Evolutionary conservation across 2,888 invertebrate species (phyloP), one percentile per base, ranked within the genome.

Genomic region (Gisinianus flammeolus): DNA sequence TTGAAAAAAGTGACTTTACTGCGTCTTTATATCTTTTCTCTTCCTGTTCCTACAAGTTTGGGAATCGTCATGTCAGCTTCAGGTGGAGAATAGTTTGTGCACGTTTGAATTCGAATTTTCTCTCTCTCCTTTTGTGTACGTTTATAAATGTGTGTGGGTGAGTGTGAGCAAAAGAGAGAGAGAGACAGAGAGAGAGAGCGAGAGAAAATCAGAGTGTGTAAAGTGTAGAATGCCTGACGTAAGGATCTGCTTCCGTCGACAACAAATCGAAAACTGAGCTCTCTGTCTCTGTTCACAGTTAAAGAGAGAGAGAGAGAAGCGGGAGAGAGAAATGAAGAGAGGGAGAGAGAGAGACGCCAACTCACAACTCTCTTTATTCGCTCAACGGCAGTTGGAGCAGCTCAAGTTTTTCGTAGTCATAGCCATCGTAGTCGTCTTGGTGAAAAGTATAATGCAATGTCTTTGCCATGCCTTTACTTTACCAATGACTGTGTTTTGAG

Each of bases 231-330:
- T 44, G 44, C 44, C 6, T 44, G 44, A 44, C 44, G 44, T 44
- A 26, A 12, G 26, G 62, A 26, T 62, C 62, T 26, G 62, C 62
- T 62, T 62, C 28, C 62, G 26, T 62, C 62, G 62, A 62, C 62
- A 62, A 62, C 62, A 62, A 26, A 62, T 62, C 62, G 62, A 62
- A 62, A 62, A 62, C 62, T 62, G 62, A 62, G 62, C 62, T 28
- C 26, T 26, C 44, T 19, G 19, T 16, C 2, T 16, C 44, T 6
- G 16, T 44, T 12, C 44, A 44, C 44, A 2, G 44, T 16, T 44
- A 6, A 44, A 44, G 44, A 44, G 44, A 44, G 19, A 44, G 44
- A 44, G 6, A 44, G 44, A 44, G 44, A 44, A 35, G 35, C 62
- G 22, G 24, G 24, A 62, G 6, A 24, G 8, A 10, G 2, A 26